phyloP scores from a whole-genome alignment of 1,140 invertebrate species.

The Choristoneura fumiferana region DNA sequence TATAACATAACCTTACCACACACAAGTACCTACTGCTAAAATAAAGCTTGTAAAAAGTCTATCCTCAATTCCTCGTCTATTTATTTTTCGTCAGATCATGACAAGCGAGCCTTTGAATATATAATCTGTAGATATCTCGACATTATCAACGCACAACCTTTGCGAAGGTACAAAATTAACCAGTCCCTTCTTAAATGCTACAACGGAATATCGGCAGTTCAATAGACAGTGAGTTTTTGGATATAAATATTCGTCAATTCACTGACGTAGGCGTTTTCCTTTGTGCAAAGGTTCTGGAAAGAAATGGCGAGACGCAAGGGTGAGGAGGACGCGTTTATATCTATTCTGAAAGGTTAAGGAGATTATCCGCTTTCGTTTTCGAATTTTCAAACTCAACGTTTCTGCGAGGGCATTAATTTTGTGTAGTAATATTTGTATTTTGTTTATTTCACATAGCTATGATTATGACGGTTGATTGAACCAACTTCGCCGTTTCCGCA shows the following conservation, averaged over 20 bases:
- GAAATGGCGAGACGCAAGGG: slow-evolving; percentile 26
- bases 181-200: neutral
- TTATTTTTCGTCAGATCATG: slow-evolving; percentile 2
- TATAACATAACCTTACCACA: no score
- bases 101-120: neutral
- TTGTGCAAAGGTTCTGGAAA: slow-evolving; percentile 39
- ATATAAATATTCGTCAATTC: slow-evolving; percentile 61
- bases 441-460: no score
- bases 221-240: slow-evolving; percentile 37
- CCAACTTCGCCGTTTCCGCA: no score
- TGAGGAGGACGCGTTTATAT: slow-evolving; percentile 19
- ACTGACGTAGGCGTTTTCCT: slow-evolving; percentile 44
- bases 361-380: no score
- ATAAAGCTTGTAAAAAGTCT: no score
- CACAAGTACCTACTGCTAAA: no score
- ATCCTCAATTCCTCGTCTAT: neutral
- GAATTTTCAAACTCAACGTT: no score
- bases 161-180: slow-evolving; percentile 6
- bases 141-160: slow-evolving; percentile 4
- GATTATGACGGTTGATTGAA: no score
- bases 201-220: neutral
- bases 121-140: slow-evolving; percentile 4
- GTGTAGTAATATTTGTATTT: no score
- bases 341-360: no score
- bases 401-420: no score